A percentile compares a stretch with the other conserved stretches of the same genome.
These are phyloP conservation scores for Rhabdomys dilectus DNA, from an alignment of 2,113 vertebrate genomes.

Conservation along the genomic window DNA sequence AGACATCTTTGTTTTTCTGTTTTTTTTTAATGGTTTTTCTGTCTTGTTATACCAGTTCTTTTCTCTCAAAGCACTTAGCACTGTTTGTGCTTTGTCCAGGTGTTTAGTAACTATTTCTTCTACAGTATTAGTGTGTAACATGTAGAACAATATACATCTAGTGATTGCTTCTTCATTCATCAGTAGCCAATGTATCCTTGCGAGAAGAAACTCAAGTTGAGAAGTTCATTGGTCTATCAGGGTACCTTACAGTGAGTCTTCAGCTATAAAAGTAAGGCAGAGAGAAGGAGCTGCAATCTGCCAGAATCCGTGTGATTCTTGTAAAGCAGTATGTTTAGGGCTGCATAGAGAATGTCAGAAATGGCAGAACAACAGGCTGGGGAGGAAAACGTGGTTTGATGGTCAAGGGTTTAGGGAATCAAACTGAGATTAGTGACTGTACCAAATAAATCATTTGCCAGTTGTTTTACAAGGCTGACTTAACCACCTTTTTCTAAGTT, in stretches of 20 bases:
- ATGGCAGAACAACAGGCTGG: conserved; percentile 32
- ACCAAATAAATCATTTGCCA: conserved; percentile 71
- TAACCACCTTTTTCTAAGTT: conserved; percentile 66
- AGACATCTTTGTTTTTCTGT: neutral
- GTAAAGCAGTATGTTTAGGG: neutral
- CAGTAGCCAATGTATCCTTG: neutral
- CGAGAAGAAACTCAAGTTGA: conserved; percentile 1
- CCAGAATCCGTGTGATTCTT: neutral
- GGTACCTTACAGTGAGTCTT: no score
- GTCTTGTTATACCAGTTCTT: neutral
- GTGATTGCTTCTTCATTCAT: neutral
- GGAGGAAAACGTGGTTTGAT: conserved; percentile 51
- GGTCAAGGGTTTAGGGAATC: conserved; percentile 69
- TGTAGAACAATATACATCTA: neutral
- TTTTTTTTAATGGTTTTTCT: neutral
- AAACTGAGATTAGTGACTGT: conserved; percentile 69
- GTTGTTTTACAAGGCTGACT: conserved; percentile 70
- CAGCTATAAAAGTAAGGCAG: neutral
- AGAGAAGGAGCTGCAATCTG: neutral
- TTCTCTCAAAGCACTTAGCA: neutral
- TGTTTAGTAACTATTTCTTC: neutral
- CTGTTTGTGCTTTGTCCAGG: neutral
- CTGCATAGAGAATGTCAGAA: conserved; percentile 23
- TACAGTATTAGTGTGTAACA: neutral
- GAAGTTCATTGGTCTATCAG: neutral